These are phyloP conservation scores for Drosophila ustulata DNA, from an alignment of 2,888 invertebrate genomes.

Conservation along the genomic window DNA sequence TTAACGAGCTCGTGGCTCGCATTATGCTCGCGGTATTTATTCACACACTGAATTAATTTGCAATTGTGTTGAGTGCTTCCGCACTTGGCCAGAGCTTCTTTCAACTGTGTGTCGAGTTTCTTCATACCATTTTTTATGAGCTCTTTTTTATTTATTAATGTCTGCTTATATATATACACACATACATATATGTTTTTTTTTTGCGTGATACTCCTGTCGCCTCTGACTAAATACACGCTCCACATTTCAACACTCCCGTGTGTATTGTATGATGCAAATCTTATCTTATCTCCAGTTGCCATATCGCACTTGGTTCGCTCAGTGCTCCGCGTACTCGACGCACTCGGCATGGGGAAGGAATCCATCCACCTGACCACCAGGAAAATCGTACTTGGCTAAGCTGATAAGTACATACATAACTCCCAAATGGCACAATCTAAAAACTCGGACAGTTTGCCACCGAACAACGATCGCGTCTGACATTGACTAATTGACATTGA, in stretches of 20 bases:
- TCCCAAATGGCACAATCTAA: constrained; percentile 5
- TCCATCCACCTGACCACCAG: constrained; percentile 18
- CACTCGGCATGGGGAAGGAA: neutral
- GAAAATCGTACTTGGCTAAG: constrained; percentile 3
- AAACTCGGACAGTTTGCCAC: constrained; percentile 37
- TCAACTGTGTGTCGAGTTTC: constrained; percentile 11
- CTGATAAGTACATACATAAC: constrained; percentile 38
- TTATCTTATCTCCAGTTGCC: constrained; percentile 47
- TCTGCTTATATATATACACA: constrained; percentile 3
- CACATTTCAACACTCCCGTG: constrained; percentile 16
- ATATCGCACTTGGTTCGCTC: constrained; percentile 24
- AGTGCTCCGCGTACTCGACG: constrained; percentile 4
- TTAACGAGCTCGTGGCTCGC: constrained; percentile 44
- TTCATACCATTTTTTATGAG: constrained; percentile 11
- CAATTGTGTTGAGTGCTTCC: constrained; percentile 40
- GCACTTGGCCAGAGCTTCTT: constrained; percentile 17
- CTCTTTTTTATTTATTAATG: constrained; percentile 29
- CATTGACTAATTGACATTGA: constrained; percentile 12
- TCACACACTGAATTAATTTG: constrained; percentile 39
- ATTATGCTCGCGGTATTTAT: constrained; percentile 25
- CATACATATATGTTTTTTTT: constrained; percentile 2
- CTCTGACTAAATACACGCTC: constrained; percentile 14
- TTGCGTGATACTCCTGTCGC: neutral
- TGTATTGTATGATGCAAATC: constrained; percentile 41
- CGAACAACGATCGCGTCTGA: constrained; percentile 19